Percentiles rank a stretch among this genome's conserved stretches.
phyloP scores from a whole-genome alignment of 2,888 invertebrate genomes.

The Oeneis ivallda region DNA sequence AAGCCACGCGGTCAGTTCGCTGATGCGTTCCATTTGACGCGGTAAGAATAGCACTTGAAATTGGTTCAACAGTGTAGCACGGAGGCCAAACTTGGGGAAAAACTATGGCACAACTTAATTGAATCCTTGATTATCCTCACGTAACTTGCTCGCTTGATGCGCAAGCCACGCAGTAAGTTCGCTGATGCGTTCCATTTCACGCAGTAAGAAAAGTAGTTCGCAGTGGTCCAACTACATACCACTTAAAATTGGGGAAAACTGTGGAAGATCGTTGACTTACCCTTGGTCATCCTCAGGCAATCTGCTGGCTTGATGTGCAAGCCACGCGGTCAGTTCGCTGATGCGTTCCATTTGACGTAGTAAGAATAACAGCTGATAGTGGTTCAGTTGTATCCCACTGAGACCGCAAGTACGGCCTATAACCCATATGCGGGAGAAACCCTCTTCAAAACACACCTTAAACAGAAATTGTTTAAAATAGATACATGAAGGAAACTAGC shows the following conservation, averaged over 20 bases:
- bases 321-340: slow-evolving; percentile 89
- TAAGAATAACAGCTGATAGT: slow-evolving; percentile 95
- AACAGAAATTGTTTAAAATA: not conserved
- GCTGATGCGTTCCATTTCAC: not conserved
- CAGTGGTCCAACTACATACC: slow-evolving; percentile 89
- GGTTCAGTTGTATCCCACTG: slow-evolving; percentile 94
- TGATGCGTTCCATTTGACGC: slow-evolving; percentile 89
- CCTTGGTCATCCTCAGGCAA: slow-evolving; percentile 77
- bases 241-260: too few species aligned
- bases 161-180: not conserved
- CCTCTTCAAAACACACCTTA: slow-evolving; percentile 68
- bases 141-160: not conserved
- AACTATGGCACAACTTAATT: too few species aligned
- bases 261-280: slow-evolving; percentile 46
- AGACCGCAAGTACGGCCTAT: slow-evolving; percentile 91
- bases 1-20: slow-evolving; percentile 90
- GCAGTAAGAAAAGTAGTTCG: not conserved
- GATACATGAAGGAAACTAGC: too few species aligned
- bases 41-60: slow-evolving; percentile 92
- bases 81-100: not conserved
- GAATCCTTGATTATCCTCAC: too few species aligned
- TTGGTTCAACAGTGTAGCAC: not conserved
- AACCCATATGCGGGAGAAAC: slow-evolving; percentile 87
- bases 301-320: slow-evolving; percentile 88
- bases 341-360: slow-evolving; percentile 91